These are phyloP conservation scores for Allolobophora icterica DNA, from an alignment of 2,888 invertebrate species.

Conservation along the genomic window DNA sequence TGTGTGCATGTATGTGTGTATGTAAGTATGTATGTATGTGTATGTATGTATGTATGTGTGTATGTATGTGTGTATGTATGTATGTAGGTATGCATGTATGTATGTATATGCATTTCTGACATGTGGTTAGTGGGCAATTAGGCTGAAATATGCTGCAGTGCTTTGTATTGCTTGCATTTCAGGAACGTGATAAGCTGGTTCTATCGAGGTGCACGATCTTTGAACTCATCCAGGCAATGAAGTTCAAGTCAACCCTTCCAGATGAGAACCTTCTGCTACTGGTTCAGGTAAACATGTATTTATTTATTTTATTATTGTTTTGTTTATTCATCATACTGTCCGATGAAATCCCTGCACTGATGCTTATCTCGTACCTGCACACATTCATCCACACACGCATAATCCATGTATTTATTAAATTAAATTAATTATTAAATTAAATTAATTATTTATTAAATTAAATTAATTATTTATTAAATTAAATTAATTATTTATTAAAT, in stretches of 20 bases:
- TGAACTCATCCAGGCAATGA: conserved; percentile 91
- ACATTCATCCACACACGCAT: no score
- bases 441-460: no score
- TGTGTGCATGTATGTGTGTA: no score
- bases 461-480: no score
- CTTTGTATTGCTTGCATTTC: not conserved
- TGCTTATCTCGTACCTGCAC: no score
- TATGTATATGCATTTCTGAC: not conserved
- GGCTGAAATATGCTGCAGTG: not conserved
- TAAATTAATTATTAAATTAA: no score
- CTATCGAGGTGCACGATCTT: conserved; percentile 89
- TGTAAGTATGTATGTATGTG: no score
- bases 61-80: not conserved
- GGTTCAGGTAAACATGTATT: conserved; percentile 72
- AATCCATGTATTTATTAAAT: no score
- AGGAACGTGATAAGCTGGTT: conserved; percentile 91
- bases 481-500: no score
- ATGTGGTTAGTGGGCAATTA: no score
- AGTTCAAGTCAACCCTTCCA: conserved; percentile 91
- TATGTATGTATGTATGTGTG: not conserved
- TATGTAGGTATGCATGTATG: not conserved
- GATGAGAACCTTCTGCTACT: conserved; percentile 91
- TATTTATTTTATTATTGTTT: not conserved
- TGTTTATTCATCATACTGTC: not conserved
- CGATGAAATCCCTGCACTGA: not conserved